Percentiles rank a stretch among this genome's conserved stretches.
Conservation (phyloP, 2,113 vertebrate genomes). For the Raja brachyura region DNA sequence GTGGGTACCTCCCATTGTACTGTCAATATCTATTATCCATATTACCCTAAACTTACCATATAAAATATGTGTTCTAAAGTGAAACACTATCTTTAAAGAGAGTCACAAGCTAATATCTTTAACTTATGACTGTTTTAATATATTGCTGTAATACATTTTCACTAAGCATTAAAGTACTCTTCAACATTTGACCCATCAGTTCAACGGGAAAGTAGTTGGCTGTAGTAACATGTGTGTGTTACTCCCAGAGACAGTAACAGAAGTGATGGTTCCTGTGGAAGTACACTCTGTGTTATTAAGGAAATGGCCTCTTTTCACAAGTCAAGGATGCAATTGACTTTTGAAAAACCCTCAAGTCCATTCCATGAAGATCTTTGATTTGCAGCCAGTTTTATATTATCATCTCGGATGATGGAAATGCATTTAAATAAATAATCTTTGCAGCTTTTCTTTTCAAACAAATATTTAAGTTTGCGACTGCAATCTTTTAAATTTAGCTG, state of each 20-base stretch:
- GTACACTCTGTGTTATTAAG: slow-evolving; percentile 33
- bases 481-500: neutral
- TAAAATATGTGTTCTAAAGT: neutral
- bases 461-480: too few species aligned
- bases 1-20: neutral
- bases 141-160: neutral
- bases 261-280: slow-evolving; percentile 37
- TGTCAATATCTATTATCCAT: neutral
- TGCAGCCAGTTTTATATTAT: slow-evolving; percentile 15
- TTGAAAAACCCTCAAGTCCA: slow-evolving; percentile 24
- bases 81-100: too few species aligned
- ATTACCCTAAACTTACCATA: neutral
- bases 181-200: slow-evolving; percentile 22
- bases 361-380: slow-evolving; percentile 26
- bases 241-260: slow-evolving; percentile 26
- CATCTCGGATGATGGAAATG: neutral
- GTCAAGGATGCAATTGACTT: slow-evolving; percentile 39
- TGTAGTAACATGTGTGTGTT: neutral
- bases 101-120: too few species aligned
- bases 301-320: slow-evolving; percentile 34
- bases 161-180: neutral
- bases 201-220: slow-evolving; percentile 6
- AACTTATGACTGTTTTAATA: neutral
- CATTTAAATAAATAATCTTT: neutral
- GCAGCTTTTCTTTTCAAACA: neutral